Conservation (phyloP, 2,113 vertebrate genomes). For the Elaphurus davidianus region DNA sequence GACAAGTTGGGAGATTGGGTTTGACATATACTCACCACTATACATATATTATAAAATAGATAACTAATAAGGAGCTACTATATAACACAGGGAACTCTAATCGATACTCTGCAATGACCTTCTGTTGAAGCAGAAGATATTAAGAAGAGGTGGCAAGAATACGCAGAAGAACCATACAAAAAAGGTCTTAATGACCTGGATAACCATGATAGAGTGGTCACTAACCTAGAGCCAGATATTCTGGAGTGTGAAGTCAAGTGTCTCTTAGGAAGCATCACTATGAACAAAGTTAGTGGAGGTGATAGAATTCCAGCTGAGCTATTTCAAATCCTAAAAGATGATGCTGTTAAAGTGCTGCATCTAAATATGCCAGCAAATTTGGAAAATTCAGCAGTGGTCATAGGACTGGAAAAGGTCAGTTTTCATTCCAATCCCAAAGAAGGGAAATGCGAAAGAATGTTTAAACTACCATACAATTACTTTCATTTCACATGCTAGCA, state of each 20-base stretch:
- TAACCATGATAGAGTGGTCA: background rate
- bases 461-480: background rate
- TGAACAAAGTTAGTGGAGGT: background rate
- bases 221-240: background rate
- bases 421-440: background rate
- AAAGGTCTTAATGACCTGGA: background rate
- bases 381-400: background rate
- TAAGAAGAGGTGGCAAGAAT: background rate
- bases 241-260: background rate
- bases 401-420: background rate
- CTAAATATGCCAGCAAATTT: background rate
- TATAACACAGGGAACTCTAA: background rate
- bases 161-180: background rate
- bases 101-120: background rate
- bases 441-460: background rate
- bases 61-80: background rate
- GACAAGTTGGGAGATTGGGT: background rate
- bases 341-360: background rate
- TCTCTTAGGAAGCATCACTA: background rate
- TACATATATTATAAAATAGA: background rate
- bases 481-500: background rate
- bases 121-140: background rate
- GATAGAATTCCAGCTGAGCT: background rate
- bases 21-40: background rate
- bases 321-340: background rate